Evolutionary conservation across 1,140 invertebrate species (phyloP).

Genomic region (Pseudachorutes palmiensis): DNA sequence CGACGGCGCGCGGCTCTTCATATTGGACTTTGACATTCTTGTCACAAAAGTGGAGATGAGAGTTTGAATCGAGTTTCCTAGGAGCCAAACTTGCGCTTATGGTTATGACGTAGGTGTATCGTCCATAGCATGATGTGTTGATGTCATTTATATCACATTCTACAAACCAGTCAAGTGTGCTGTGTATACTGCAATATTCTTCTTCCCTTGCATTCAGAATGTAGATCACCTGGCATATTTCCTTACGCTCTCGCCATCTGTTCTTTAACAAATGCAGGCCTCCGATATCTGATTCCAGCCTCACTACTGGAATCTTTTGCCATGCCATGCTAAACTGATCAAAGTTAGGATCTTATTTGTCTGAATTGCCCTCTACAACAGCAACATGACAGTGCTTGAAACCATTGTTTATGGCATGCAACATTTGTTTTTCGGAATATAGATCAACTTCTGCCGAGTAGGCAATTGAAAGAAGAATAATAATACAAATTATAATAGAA

Average conservation of each 20-base stretch:
- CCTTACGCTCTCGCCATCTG: not conserved
- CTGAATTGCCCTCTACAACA: not conserved
- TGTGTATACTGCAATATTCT: not conserved
- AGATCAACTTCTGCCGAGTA: too few relatives aligned
- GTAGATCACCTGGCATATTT: not conserved
- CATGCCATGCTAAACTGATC: not conserved
- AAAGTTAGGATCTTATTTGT: not conserved
- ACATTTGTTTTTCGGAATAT: too few relatives aligned
- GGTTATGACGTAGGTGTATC: not conserved
- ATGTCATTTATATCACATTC: not conserved
- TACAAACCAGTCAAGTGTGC: not conserved
- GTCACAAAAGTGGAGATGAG: too few relatives aligned
- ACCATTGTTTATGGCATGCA: not conserved
- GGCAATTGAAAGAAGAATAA: too few relatives aligned
- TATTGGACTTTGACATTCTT: not conserved
- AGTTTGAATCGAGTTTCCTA: too few relatives aligned
- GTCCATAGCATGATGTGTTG: not conserved
- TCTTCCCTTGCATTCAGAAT: not conserved
- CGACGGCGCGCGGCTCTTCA: not conserved
- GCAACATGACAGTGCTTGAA: not conserved
- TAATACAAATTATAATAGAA: too few relatives aligned
- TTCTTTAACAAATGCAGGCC: not conserved
- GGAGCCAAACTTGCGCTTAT: too few relatives aligned
- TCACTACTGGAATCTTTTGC: not conserved
- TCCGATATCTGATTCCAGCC: not conserved